Conservation (phyloP, 2,797 vertebrate genomes). For the Sylvia borin region DNA sequence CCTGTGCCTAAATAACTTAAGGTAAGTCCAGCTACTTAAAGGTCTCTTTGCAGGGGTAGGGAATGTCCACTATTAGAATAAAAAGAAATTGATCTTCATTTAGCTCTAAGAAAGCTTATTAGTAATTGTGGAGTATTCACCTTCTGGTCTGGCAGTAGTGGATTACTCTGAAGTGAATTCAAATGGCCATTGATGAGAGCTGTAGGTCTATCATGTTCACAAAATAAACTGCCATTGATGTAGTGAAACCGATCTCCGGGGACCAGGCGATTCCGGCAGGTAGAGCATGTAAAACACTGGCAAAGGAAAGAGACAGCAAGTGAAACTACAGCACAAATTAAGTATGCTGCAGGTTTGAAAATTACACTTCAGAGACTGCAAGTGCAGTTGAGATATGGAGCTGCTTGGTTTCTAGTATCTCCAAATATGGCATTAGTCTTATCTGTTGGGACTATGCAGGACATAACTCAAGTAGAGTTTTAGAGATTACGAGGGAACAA, state of each 20-base stretch:
- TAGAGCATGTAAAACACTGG: constrained; percentile 99
- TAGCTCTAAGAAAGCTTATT: constrained; percentile 76
- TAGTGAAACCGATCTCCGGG: constrained; percentile 99
- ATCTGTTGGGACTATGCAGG: constrained; percentile 34
- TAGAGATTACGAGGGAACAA: not conserved
- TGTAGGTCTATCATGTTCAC: constrained; percentile 99
- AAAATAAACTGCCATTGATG: constrained; percentile 99
- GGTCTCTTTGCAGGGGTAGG: not conserved
- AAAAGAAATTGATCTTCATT: constrained; percentile 62
- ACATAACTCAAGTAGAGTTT: constrained; percentile 43
- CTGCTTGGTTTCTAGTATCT: constrained; percentile 11
- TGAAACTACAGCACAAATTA: constrained; percentile 71
- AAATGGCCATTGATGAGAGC: constrained; percentile 99
- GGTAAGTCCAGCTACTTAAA: not conserved
- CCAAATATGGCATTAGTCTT: constrained; percentile 31
- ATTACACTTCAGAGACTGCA: constrained; percentile 45
- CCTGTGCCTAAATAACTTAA: not conserved
- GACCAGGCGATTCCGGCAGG: constrained; percentile 98
- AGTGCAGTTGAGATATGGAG: constrained; percentile 30
- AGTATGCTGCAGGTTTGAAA: constrained; percentile 54
- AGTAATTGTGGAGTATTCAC: constrained; percentile 82
- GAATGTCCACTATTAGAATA: not conserved
- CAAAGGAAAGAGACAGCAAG: constrained; percentile 56
- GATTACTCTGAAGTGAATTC: constrained; percentile 99
- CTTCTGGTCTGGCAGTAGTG: constrained; percentile 99